Conservation (phyloP, 2,113 vertebrate genomes). For the Donacobius atricapilla region DNA sequence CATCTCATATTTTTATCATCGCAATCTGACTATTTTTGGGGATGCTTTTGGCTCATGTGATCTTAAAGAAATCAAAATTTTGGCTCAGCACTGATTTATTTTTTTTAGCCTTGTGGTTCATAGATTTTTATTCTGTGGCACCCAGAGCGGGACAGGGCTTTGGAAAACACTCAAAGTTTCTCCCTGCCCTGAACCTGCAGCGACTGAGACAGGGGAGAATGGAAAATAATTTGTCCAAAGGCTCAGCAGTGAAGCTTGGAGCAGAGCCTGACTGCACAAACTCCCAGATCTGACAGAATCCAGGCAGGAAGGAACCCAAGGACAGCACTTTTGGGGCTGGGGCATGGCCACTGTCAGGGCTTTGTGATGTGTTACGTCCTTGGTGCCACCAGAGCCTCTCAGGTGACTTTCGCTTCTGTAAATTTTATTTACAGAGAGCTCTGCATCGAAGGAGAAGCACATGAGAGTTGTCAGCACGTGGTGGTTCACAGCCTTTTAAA, state of each 20-base stretch:
- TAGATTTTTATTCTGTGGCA: background rate
- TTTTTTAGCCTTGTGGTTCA: background rate
- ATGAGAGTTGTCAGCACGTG: background rate
- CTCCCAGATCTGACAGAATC: background rate
- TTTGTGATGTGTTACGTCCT: background rate
- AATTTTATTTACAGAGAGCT: background rate
- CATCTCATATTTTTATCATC: background rate
- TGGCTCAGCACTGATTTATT: background rate
- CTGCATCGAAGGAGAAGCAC: background rate
- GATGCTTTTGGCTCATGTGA: conserved; percentile 50
- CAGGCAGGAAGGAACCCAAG: background rate
- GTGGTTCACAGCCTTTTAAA: background rate
- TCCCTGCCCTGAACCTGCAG: background rate
- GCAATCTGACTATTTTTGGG: background rate
- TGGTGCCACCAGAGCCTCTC: background rate
- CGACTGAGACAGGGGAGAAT: background rate
- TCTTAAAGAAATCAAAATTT: conserved; percentile 27
- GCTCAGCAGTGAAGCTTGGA: background rate
- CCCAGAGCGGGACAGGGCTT: background rate
- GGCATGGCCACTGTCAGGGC: background rate
- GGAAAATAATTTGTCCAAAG: background rate
- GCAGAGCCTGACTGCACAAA: background rate
- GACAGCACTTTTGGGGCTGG: background rate
- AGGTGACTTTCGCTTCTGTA: background rate
- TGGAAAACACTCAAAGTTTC: background rate